These are phyloP conservation scores for Gorilla gorilla DNA, from an alignment of 2,113 vertebrate species.

Conservation along the genomic window DNA sequence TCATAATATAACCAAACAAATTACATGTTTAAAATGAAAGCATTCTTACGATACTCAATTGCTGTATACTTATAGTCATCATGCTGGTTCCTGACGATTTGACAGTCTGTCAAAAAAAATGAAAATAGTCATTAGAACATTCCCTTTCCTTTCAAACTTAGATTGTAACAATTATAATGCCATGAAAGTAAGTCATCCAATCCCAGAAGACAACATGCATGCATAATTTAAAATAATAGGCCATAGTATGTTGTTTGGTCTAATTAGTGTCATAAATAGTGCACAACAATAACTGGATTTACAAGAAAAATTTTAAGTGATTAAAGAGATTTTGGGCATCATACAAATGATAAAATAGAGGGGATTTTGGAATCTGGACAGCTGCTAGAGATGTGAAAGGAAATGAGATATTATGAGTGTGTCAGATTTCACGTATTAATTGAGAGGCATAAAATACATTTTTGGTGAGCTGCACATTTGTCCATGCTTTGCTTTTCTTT, in stretches of 20 bases:
- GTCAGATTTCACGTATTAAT: background rate
- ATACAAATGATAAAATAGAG: constrained; percentile 38
- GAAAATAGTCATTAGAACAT: constrained; percentile 33
- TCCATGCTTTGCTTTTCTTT: background rate
- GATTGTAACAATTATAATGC: constrained; percentile 35
- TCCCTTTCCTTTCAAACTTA: constrained; percentile 34
- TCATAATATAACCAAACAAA: constrained; percentile 39
- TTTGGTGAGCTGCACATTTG: background rate
- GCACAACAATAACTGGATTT: background rate
- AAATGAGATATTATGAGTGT: background rate
- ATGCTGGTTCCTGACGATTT: background rate
- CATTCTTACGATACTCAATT: background rate
- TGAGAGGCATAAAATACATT: background rate
- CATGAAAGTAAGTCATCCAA: constrained; percentile 36
- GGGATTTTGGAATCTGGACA: background rate
- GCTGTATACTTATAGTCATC: constrained; percentile 4
- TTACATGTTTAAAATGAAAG: constrained; percentile 47
- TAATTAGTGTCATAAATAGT: constrained; percentile 30
- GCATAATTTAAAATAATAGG: constrained; percentile 45
- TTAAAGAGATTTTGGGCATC: constrained; percentile 24
- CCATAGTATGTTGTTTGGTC: background rate
- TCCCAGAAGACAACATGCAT: constrained; percentile 15
- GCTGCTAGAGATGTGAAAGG: background rate
- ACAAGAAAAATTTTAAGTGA: constrained; percentile 54
- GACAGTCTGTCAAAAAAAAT: constrained; percentile 50